Evolutionary conservation across 2,888 invertebrate genomes (phyloP).

Genomic region (Orthosia gothica): DNA sequence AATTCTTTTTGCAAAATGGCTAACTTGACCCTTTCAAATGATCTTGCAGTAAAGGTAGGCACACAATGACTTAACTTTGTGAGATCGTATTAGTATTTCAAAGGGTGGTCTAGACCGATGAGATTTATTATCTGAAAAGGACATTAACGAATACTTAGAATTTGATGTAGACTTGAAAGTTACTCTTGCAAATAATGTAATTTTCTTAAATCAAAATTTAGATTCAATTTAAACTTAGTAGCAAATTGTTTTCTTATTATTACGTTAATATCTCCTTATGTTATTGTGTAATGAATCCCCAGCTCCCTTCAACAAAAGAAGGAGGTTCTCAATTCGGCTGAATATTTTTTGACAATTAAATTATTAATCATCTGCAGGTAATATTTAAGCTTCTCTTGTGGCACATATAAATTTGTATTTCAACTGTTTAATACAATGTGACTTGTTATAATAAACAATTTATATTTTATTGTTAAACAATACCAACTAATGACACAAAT

Average conservation of each 20-base stretch:
- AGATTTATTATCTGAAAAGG: conserved; percentile 14
- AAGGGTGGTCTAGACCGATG: conserved; percentile 19
- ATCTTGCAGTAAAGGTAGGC: conserved; percentile 7
- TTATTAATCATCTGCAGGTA: not conserved
- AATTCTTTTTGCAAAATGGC: not conserved
- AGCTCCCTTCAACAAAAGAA: too few species aligned
- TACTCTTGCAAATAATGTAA: not conserved
- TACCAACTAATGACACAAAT: not conserved
- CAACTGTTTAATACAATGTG: too few species aligned
- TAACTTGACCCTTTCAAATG: not conserved
- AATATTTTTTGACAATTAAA: not conserved
- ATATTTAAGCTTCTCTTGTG: too few species aligned
- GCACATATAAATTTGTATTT: too few species aligned
- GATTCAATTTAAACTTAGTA: not conserved
- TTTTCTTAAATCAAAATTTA: not conserved
- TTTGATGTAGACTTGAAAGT: conserved; percentile 9
- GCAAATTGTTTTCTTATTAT: not conserved
- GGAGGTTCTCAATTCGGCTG: too few species aligned
- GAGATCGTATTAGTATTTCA: conserved; percentile 20
- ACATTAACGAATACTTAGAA: conserved; percentile 11
- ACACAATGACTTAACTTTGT: conserved; percentile 18
- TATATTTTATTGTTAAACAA: not conserved
- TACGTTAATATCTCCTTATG: too few species aligned
- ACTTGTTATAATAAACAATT: too few species aligned
- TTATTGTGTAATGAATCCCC: too few species aligned